Conservation (phyloP, 1,140 invertebrate genomes). For the Drosophila santomea region DNA sequence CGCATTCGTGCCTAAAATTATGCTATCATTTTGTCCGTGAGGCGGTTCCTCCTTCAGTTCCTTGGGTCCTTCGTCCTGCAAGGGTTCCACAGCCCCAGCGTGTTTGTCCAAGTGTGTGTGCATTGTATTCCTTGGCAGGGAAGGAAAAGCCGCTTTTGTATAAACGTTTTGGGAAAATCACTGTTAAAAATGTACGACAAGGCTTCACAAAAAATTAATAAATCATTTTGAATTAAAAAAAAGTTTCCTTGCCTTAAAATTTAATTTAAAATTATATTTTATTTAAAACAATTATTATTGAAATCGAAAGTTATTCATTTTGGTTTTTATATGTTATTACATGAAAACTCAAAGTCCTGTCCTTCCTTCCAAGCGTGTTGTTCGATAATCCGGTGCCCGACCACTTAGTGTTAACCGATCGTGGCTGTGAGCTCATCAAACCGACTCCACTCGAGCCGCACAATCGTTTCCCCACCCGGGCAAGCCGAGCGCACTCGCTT, state of each 20-base stretch:
- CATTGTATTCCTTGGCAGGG: constrained; percentile 31
- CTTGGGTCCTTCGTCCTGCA: constrained; percentile 18
- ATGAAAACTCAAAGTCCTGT: too few species aligned
- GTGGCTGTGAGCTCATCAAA: constrained; percentile 20
- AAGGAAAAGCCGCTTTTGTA: constrained; percentile 47
- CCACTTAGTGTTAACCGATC: constrained; percentile 43
- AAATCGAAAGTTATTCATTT: too few species aligned
- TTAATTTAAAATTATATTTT: too few species aligned
- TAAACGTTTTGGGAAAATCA: constrained; percentile 49
- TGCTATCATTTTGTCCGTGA: constrained; percentile 78
- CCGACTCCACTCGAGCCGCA: constrained; percentile 21
- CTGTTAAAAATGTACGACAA: neutral
- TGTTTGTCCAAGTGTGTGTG: constrained; percentile 38
- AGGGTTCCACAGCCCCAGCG: constrained; percentile 10
- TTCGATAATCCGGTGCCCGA: constrained; percentile 11
- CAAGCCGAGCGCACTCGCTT: constrained; percentile 29
- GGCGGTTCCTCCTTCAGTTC: constrained; percentile 57
- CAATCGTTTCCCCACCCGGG: constrained; percentile 11
- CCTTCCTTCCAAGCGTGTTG: neutral
- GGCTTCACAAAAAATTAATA: neutral
- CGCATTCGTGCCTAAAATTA: constrained; percentile 82
- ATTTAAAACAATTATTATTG: too few species aligned
- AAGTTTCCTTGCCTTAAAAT: too few species aligned
- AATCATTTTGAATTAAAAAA: neutral
- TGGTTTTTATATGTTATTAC: too few species aligned